These are phyloP conservation scores for Elephantulus edwardii DNA, from an alignment of 2,113 vertebrate genomes.

Conservation along the genomic window DNA sequence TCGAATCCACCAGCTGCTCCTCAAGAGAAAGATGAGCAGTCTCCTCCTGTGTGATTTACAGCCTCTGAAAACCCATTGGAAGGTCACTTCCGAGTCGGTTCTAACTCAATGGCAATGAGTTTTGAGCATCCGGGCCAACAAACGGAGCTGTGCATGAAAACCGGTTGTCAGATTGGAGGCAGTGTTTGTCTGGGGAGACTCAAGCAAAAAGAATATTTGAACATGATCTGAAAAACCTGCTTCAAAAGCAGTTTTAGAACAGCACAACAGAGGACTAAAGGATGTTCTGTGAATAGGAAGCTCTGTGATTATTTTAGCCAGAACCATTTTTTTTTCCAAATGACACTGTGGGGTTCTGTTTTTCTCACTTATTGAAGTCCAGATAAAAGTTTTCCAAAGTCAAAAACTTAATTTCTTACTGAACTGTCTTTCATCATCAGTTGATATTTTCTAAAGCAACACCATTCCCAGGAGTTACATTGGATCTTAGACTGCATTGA, in stretches of 20 bases:
- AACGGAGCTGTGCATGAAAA: neutral
- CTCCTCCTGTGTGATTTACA: no score
- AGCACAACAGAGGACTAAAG: neutral
- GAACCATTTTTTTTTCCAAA: constrained; percentile 22
- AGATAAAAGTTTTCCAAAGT: constrained; percentile 25
- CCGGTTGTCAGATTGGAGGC: constrained; percentile 15
- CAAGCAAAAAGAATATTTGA: constrained; percentile 34
- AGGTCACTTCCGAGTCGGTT: no score
- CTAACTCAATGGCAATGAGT: no score
- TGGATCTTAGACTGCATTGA: neutral
- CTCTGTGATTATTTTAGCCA: constrained; percentile 38
- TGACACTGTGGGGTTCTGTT: constrained; percentile 17
- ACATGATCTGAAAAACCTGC: constrained; percentile 18
- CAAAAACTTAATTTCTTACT: constrained; percentile 40
- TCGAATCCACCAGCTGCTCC: no score
- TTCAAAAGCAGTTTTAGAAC: constrained; percentile 46
- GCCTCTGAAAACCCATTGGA: no score
- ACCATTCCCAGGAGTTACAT: neutral
- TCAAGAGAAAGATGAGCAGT: no score
- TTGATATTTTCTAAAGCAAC: constrained; percentile 49
- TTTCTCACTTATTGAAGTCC: constrained; percentile 56
- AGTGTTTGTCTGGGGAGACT: neutral
- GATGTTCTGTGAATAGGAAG: neutral
- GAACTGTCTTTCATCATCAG: neutral
- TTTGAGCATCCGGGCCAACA: neutral